These are phyloP conservation scores for Ethmia dodecea DNA, from an alignment of 2,888 invertebrate genomes.

Conservation along the genomic window DNA sequence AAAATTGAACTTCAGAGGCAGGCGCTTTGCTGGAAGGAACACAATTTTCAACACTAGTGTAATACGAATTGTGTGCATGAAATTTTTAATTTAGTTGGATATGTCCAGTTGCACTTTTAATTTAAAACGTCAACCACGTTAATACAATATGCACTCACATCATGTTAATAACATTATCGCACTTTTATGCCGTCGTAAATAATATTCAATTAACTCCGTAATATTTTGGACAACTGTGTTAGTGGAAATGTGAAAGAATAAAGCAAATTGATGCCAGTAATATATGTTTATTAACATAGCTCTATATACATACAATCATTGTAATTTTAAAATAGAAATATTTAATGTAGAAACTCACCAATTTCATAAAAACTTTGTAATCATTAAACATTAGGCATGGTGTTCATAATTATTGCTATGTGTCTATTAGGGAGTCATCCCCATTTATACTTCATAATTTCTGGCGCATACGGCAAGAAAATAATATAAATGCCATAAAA, in stretches of 20 bases:
- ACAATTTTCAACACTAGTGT: too few species aligned
- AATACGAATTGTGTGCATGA: too few species aligned
- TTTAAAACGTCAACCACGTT: too few species aligned
- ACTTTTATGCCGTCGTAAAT: too few species aligned
- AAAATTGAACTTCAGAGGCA: too few species aligned
- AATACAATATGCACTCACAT: too few species aligned
- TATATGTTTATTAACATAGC: conserved; percentile 74
- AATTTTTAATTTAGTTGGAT: too few species aligned
- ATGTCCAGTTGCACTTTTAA: too few species aligned
- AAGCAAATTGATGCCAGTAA: conserved; percentile 49
- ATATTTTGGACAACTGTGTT: too few species aligned
- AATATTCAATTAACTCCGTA: too few species aligned
- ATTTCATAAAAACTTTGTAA: conserved; percentile 56
- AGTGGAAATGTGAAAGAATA: neutral
- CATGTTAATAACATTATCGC: too few species aligned
- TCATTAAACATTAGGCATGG: conserved; percentile 56
- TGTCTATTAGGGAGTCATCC: conserved; percentile 28
- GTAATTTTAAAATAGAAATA: conserved; percentile 71
- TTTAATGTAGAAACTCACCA: conserved; percentile 64
- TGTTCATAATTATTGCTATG: conserved; percentile 50
- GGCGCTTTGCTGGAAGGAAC: too few species aligned
- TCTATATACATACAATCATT: conserved; percentile 74
- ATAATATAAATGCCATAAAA: conserved; percentile 49
- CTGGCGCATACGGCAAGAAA: conserved; percentile 29
- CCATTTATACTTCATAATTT: conserved; percentile 19